These are phyloP conservation scores for Pseudomyrmex gracilis DNA, from an alignment of 1,140 invertebrate species.

Conservation along the genomic window DNA sequence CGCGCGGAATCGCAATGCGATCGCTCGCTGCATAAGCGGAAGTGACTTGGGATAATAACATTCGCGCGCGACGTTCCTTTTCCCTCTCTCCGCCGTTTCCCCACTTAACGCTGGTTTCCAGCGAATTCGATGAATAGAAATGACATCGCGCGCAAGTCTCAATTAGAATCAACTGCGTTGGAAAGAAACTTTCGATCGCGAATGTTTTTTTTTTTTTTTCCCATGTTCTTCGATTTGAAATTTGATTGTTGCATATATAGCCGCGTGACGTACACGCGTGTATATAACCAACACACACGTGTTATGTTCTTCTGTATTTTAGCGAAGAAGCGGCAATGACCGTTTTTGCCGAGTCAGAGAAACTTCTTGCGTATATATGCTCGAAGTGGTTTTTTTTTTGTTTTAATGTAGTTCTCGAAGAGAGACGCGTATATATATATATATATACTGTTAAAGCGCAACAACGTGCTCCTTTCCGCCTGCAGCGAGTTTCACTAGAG, in stretches of 20 bases:
- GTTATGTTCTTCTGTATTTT: no score
- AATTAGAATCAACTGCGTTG: slow-evolving; percentile 11
- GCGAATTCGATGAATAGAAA: slow-evolving; percentile 4
- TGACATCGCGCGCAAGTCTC: slow-evolving; percentile 12
- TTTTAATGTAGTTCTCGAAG: background rate
- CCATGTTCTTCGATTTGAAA: background rate
- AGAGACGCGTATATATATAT: no score
- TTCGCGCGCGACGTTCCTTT: slow-evolving; percentile 8
- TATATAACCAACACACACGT: no score
- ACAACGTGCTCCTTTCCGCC: background rate
- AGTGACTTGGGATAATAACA: slow-evolving; percentile 37
- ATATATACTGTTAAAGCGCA: background rate
- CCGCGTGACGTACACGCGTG: no score
- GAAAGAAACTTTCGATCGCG: background rate
- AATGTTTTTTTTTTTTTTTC: no score
- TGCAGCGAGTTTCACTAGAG: slow-evolving; percentile 17
- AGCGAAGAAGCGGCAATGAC: no score
- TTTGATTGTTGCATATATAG: background rate
- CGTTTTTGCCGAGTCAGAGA: no score
- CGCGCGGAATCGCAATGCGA: slow-evolving; percentile 19
- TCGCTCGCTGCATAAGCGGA: slow-evolving; percentile 26
- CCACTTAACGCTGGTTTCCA: background rate
- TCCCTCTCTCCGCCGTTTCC: background rate
- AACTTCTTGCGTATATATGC: no score
- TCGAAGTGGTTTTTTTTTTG: background rate